These are phyloP conservation scores for Athene cunicularia DNA, from an alignment of 2,113 vertebrate species.

Conservation along the genomic window DNA sequence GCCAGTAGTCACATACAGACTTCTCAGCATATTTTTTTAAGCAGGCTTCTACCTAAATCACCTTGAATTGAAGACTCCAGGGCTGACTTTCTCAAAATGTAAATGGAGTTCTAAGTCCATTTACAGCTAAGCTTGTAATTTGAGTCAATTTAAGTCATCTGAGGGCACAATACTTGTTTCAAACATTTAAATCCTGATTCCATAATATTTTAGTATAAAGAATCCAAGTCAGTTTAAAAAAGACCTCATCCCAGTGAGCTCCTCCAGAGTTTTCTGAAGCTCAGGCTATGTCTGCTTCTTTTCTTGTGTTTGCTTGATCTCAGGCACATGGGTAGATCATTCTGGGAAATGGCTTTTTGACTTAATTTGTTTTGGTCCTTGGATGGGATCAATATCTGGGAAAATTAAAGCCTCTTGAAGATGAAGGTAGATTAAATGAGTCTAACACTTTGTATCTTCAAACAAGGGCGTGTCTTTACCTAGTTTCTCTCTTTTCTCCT, in stretches of 20 bases:
- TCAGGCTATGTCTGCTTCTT: not conserved
- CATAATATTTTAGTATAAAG: not conserved
- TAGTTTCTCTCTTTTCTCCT: not conserved
- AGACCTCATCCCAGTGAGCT: not conserved
- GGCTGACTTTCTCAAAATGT: not conserved
- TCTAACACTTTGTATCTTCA: not conserved
- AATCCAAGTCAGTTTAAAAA: not conserved
- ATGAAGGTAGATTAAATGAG: not conserved
- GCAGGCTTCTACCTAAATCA: not conserved
- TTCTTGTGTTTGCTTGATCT: not conserved
- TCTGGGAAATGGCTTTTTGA: not conserved
- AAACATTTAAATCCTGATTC: not conserved
- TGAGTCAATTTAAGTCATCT: not conserved
- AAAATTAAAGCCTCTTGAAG: not conserved
- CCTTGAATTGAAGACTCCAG: not conserved
- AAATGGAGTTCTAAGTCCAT: not conserved
- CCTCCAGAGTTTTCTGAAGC: not conserved
- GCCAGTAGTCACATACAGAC: not conserved
- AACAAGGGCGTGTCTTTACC: not conserved
- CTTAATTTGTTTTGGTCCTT: not conserved
- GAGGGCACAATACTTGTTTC: not conserved
- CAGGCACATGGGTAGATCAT: not conserved
- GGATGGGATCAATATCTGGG: not conserved
- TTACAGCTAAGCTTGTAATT: not conserved
- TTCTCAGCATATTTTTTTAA: not conserved